Evolutionary conservation across 1,140 invertebrate genomes (phyloP).

Genomic region (Pseudomyrmex cubaensis): DNA sequence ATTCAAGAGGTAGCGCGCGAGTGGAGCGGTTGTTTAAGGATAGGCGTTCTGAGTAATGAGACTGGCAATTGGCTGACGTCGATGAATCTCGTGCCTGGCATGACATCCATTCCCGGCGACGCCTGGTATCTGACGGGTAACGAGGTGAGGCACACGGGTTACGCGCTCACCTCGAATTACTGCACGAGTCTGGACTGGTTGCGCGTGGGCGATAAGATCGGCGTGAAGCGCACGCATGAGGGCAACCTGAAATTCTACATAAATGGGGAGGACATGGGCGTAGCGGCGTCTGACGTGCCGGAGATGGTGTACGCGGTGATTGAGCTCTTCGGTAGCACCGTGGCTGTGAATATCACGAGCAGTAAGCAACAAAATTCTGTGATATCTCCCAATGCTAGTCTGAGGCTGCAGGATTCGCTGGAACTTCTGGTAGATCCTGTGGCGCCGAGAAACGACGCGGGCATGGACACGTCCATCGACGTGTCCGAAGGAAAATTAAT

Average conservation of each 20-base stretch:
- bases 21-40: constrained; percentile 91
- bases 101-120: constrained; percentile 86
- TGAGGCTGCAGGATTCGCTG: constrained; percentile 87
- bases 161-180: constrained; percentile 87
- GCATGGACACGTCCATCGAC: constrained; percentile 83
- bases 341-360: constrained; percentile 88
- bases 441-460: constrained; percentile 83
- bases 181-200: constrained; percentile 93
- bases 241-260: constrained; percentile 88
- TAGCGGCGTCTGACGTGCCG: constrained; percentile 91
- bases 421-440: constrained; percentile 87
- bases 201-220: constrained; percentile 90
- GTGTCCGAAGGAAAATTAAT: constrained; percentile 82
- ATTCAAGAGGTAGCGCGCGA: constrained; percentile 87
- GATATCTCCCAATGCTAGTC: constrained; percentile 87
- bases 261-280: constrained; percentile 94
- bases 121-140: constrained; percentile 90
- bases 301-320: constrained; percentile 91
- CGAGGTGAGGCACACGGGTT: constrained; percentile 88
- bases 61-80: constrained; percentile 86
- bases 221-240: constrained; percentile 88
- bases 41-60: constrained; percentile 88
- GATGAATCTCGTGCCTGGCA: constrained; percentile 88
- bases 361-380: constrained; percentile 81
- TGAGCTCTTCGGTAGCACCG: constrained; percentile 90